Base-by-base conservation (phyloP, 2,888 invertebrate genomes). In the Melieria omissa region DNA sequence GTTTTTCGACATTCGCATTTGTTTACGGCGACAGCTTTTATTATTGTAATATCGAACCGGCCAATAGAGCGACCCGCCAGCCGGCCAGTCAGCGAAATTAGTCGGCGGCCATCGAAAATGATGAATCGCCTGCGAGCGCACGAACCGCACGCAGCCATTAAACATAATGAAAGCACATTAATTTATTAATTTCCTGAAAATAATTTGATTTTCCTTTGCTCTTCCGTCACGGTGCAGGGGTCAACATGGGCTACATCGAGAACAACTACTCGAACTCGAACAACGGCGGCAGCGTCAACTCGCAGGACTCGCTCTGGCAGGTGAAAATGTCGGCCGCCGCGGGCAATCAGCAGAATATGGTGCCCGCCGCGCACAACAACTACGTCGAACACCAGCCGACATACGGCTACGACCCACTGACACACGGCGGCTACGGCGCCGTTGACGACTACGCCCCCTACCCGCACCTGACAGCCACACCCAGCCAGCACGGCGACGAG, bases 281-380 rank as follows among this genome's bases (percentile, higher is more conserved):
- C 88, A 95, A 96, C 86, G 96, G 96, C n/a, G 96, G 96, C 78
- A 96, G 96, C 81, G 96, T 96, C 72, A 96, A 97, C 88, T 96
- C 96, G 5, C 96, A 96, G 87, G 96, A 96, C 86, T 96, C 96
- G 54, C 88, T 97, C 82, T 96, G 97, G 96, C 96, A 96, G 88
- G 93, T 96, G 91, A 96, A 96, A 88, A 93, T 93, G 91, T 93
- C 93, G 0, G 93, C 93, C n/a, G 90, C 90, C 9, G 89, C 90
- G 10, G 92, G 91, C 80, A 91, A 91, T 78, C 91, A 91, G 67
- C 91, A 91, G 68, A 91, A 91, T 83, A 88, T 89, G 74, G 84
- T 89, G 75, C 89, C 89, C 72, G 89, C 90, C 73, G 80, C 82
- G 44, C 83, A 82, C 73, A 89, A 89, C 77, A 88, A 90, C 83